These are phyloP conservation scores for Periophthalmodon schlosseri DNA, from an alignment of 2,113 vertebrate species.

Conservation along the genomic window DNA sequence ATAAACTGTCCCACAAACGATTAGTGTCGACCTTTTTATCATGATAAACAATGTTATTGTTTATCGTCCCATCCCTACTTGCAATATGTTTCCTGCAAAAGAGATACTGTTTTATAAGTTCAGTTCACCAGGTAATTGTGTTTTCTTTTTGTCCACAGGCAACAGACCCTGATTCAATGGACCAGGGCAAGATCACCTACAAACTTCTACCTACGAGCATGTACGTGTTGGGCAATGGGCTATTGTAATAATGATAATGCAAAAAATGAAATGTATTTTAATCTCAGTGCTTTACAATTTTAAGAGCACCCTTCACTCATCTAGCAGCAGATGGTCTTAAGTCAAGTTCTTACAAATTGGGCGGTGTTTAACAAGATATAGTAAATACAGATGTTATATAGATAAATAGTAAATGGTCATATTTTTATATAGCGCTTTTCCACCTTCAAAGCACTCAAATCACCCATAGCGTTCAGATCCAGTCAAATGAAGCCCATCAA, in stretches of 20 bases:
- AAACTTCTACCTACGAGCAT: slow-evolving; percentile 82
- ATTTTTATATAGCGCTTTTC: too few relatives aligned
- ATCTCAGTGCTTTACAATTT: not conserved
- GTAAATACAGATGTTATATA: not conserved
- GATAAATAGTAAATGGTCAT: too few relatives aligned
- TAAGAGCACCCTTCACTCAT: not conserved
- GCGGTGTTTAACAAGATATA: not conserved
- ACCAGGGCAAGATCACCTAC: slow-evolving; percentile 81
- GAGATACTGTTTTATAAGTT: not conserved
- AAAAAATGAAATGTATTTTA: not conserved
- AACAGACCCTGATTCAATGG: slow-evolving; percentile 82
- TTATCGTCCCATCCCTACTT: too few relatives aligned
- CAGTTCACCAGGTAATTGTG: not conserved
- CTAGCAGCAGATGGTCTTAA: not conserved
- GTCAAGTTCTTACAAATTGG: not conserved
- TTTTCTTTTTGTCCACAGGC: slow-evolving; percentile 74
- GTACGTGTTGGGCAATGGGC: slow-evolving; percentile 70
- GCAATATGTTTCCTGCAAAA: too few relatives aligned
- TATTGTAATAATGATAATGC: not conserved
- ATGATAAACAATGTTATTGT: too few relatives aligned
- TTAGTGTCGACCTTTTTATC: too few relatives aligned
- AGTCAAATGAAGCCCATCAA: too few relatives aligned
- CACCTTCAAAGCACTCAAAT: too few relatives aligned
- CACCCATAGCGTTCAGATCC: too few relatives aligned
- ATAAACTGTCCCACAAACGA: too few relatives aligned